Conservation (phyloP, 2,113 vertebrate genomes). For the Lampris megalopsis region DNA sequence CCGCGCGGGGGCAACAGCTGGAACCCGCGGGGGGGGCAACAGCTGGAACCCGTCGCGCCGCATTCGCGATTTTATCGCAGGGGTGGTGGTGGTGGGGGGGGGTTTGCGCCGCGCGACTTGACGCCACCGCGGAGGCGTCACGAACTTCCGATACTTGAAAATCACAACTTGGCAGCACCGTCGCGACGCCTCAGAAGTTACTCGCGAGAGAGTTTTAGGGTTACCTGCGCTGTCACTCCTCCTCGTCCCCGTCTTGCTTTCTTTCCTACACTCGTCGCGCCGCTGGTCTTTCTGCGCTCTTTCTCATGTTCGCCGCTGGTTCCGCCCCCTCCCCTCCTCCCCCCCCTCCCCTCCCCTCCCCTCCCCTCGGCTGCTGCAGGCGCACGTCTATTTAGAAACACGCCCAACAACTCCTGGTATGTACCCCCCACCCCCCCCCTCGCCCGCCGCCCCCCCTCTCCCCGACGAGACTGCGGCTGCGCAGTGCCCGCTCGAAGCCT, state of each 20-base stretch:
- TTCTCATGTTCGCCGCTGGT: slow-evolving; percentile 43
- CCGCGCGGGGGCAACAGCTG: slow-evolving; percentile 12
- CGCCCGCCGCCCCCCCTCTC: neutral
- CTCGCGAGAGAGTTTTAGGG: neutral
- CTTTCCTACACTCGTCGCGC: slow-evolving; percentile 9
- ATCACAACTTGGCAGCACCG: too few relatives aligned
- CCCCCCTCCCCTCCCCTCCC: slow-evolving; percentile 12
- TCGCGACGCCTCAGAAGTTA: too few relatives aligned
- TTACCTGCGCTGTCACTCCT: slow-evolving; percentile 37
- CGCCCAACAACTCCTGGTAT: slow-evolving; percentile 18
- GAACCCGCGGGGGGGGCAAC: neutral
- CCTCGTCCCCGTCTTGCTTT: slow-evolving; percentile 8
- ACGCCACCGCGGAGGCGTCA: too few relatives aligned
- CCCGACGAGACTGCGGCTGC: too few relatives aligned
- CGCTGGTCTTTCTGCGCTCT: slow-evolving; percentile 2
- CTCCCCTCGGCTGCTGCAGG: neutral
- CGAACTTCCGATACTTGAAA: too few relatives aligned
- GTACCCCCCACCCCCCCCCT: slow-evolving; percentile 48
- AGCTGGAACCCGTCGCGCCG: slow-evolving; percentile 5
- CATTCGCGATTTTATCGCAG: too few relatives aligned
- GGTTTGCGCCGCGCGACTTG: too few relatives aligned
- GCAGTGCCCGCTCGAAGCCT: too few relatives aligned
- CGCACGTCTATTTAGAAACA: slow-evolving; percentile 19
- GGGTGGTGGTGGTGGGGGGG: too few relatives aligned
- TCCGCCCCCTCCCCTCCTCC: slow-evolving; percentile 14